Conservation (phyloP, 2,797 vertebrate genomes). For the Enteromius anoplus region DNA sequence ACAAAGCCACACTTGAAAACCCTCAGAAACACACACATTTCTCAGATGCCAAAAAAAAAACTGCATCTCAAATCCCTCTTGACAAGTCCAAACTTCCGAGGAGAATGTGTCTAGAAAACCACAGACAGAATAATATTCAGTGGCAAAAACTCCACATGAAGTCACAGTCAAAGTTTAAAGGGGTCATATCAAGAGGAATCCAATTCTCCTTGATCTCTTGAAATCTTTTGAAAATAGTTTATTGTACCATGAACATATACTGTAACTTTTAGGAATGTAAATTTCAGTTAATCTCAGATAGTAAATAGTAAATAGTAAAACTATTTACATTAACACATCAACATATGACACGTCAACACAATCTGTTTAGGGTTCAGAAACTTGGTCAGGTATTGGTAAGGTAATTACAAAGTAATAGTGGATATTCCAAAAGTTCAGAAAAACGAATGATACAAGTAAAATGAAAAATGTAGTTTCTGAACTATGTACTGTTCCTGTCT, state of each 20-base stretch:
- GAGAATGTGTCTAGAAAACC: slow-evolving; percentile 27
- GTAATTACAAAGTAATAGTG: not conserved
- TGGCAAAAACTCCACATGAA: slow-evolving; percentile 28
- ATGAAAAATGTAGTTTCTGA: not conserved
- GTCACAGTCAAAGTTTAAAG: slow-evolving; percentile 17
- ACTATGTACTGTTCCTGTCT: not conserved
- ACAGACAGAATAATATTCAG: slow-evolving; percentile 19
- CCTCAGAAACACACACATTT: slow-evolving; percentile 38
- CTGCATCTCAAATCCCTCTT: slow-evolving; percentile 18
- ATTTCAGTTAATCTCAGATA: too few species aligned
- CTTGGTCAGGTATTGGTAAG: not conserved
- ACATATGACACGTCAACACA: not conserved
- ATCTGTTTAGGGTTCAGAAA: not conserved
- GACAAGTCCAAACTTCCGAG: slow-evolving; percentile 22
- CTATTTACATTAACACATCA: not conserved
- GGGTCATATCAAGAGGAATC: slow-evolving; percentile 10
- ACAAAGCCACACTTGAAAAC: slow-evolving; percentile 47
- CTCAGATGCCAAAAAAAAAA: slow-evolving; percentile 21
- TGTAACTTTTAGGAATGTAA: not conserved
- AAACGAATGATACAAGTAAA: too few species aligned
- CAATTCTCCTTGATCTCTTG: slow-evolving; percentile 8
- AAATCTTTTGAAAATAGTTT: slow-evolving; percentile 15
- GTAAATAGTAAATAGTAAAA: too few species aligned
- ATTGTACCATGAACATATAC: not conserved
- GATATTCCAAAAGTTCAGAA: not conserved